Conservation (phyloP, 2,113 vertebrate genomes). For the Malaclemys terrapin region DNA sequence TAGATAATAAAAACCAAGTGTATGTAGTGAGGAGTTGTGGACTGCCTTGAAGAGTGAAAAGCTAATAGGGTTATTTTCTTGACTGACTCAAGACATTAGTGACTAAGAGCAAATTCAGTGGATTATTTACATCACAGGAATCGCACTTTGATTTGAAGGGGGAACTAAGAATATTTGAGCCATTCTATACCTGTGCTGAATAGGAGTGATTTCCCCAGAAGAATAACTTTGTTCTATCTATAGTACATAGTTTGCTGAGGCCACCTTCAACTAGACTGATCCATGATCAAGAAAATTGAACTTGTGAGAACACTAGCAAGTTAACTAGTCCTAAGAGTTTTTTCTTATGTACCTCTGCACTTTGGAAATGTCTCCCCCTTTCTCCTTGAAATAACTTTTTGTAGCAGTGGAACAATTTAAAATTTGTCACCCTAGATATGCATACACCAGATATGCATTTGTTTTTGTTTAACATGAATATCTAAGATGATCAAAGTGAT, state of each 20-base stretch:
- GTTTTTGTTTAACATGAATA: neutral
- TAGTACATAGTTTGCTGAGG: neutral
- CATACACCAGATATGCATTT: neutral
- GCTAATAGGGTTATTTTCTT: neutral
- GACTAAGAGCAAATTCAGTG: neutral
- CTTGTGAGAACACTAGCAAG: neutral
- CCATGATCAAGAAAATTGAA: neutral
- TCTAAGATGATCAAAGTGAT: neutral
- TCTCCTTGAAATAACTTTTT: neutral
- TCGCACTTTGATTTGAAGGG: neutral
- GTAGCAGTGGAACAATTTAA: neutral
- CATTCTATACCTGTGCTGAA: neutral
- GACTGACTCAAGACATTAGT: neutral
- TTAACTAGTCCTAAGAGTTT: neutral
- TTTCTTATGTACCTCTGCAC: neutral
- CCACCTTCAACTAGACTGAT: neutral
- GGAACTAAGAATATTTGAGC: neutral
- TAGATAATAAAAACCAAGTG: neutral
- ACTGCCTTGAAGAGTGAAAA: neutral
- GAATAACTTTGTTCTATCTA: neutral
- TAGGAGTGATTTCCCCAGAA: neutral
- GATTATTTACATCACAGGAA: neutral
- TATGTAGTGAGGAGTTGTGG: neutral
- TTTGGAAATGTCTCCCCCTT: neutral
- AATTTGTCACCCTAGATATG: neutral